Evolutionary conservation across 2,113 vertebrate species (phyloP).

Genomic region (Percina caprodes): DNA sequence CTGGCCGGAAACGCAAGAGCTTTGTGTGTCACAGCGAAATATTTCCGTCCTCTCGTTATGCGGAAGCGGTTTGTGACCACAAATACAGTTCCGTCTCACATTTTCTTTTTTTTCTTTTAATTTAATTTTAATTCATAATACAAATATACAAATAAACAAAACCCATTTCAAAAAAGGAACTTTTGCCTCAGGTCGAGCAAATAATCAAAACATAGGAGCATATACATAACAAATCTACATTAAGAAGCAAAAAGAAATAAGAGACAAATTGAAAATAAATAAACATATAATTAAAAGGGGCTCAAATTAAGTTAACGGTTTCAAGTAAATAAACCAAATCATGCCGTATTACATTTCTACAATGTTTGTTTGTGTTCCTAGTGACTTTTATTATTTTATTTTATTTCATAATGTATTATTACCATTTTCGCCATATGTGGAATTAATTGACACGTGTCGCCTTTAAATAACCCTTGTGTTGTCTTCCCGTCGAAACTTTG

Average conservation of each 20-base stretch:
- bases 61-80: conserved; percentile 10
- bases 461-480: not conserved
- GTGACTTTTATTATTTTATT: not conserved
- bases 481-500: no score
- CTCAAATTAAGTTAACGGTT: no score
- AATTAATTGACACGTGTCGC: not conserved
- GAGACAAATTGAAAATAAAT: no score
- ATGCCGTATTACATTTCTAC: not conserved
- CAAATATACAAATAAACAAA: no score
- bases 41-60: not conserved
- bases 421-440: not conserved
- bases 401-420: not conserved
- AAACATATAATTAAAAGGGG: no score
- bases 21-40: conserved; percentile 51
- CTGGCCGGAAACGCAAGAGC: conserved; percentile 83
- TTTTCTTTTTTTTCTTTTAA: not conserved
- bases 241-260: no score
- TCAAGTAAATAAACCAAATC: no score
- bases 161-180: no score
- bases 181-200: no score
- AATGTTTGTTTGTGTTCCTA: not conserved
- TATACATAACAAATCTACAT: no score
- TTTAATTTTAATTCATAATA: no score
- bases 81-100: conserved; percentile 49
- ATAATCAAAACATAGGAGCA: no score